phyloP scores from a whole-genome alignment of 2,797 vertebrate genomes.

The Cyprinella venusta region DNA sequence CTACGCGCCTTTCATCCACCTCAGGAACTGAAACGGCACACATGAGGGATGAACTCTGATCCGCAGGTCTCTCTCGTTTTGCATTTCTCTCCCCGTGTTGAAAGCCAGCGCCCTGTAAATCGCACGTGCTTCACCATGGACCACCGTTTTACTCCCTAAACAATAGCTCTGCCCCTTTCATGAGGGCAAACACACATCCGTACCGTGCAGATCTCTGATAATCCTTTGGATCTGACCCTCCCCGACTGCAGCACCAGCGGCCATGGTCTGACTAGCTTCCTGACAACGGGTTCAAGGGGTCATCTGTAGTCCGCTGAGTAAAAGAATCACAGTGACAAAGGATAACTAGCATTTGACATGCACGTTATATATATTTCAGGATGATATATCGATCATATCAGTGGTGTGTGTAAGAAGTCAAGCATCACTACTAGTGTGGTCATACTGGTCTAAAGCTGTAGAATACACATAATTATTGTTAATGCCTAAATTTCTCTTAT shows the following conservation, averaged over 20 bases:
- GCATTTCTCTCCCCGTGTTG: conserved; percentile 60
- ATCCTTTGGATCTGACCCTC: conserved; percentile 95
- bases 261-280: conserved; percentile 80
- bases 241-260: conserved; percentile 74
- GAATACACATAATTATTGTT: not conserved
- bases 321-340: conserved; percentile 68
- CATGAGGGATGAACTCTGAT: conserved; percentile 63
- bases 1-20: conserved; percentile 73
- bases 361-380: not conserved
- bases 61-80: conserved; percentile 60
- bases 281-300: conserved; percentile 72
- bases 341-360: not conserved
- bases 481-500: not conserved
- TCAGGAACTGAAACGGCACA: conserved; percentile 71
- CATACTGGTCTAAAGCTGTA: too few species aligned
- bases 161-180: not conserved
- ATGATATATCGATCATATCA: not conserved
- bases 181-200: conserved; percentile 46
- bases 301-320: conserved; percentile 74
- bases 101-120: not conserved
- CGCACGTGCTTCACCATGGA: not conserved
- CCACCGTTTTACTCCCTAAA: not conserved
- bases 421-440: not conserved
- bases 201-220: conserved; percentile 94
- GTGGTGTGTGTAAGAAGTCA: not conserved